A percentile compares a stretch with the other conserved stretches of the same genome.
Conservation (phyloP, 1,140 invertebrate species). For the Panagrolaimus sp. region DNA sequence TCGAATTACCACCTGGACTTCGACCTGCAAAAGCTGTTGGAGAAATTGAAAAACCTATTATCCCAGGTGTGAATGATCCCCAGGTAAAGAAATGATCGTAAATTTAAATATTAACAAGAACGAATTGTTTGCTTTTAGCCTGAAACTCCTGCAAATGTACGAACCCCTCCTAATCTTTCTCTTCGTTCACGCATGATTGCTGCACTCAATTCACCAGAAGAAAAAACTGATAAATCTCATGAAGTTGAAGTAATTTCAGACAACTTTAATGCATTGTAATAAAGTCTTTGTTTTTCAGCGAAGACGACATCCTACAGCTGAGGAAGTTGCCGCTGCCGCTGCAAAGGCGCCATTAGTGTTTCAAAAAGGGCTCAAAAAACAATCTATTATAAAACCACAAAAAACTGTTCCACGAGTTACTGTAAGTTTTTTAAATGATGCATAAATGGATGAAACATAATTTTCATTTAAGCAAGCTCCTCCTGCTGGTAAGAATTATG, state of each 20-base stretch:
- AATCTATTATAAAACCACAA: neutral
- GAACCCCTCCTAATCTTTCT: conserved; percentile 38
- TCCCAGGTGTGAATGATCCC: conserved; percentile 6
- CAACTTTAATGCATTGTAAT: neutral
- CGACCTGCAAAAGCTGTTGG: conserved; percentile 39
- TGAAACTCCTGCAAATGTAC: conserved; percentile 28
- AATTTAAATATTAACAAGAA: neutral
- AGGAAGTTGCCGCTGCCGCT: conserved; percentile 3
- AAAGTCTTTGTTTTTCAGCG: neutral
- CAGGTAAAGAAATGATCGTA: neutral
- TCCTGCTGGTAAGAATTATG: conserved; percentile 35
- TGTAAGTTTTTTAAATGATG: neutral
- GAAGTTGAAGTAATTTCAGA: conserved; percentile 11
- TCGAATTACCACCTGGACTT: conserved; percentile 34
- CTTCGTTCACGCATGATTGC: conserved; percentile 43
- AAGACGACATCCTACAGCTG: neutral
- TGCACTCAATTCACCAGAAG: conserved; percentile 34
- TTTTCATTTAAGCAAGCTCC: conserved; percentile 28
- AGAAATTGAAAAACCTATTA: conserved; percentile 15
- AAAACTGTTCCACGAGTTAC: neutral
- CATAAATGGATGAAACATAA: too few species aligned
- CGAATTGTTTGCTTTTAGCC: neutral
- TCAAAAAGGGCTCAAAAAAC: neutral
- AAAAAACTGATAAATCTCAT: conserved; percentile 24
- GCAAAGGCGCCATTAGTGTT: conserved; percentile 7